phyloP scores from a whole-genome alignment of 2,888 invertebrate species.

The Phlogophora meticulosa region DNA sequence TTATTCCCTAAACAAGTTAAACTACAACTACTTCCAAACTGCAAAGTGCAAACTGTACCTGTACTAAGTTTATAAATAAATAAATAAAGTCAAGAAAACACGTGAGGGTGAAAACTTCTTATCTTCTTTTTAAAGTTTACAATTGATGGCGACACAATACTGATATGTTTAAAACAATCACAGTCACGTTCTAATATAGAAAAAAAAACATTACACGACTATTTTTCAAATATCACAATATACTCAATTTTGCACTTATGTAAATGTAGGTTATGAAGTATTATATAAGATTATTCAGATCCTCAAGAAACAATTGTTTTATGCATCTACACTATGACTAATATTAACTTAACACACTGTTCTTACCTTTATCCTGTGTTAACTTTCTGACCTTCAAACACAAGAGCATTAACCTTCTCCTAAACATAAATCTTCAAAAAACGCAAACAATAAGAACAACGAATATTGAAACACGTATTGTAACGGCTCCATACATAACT shows the following conservation, averaged over 20 bases:
- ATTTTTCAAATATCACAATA: no score
- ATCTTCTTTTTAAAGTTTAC: slow-evolving; percentile 3
- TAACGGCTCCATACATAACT: slow-evolving; percentile 31
- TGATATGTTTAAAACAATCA: no score
- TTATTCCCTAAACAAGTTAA: slow-evolving; percentile 55
- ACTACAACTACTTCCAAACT: slow-evolving; percentile 31
- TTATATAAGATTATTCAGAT: no score
- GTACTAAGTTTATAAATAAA: slow-evolving; percentile 44
- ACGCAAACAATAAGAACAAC: slow-evolving; percentile 8
- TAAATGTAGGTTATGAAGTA: no score
- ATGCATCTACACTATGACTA: no score
- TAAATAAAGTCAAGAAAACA: slow-evolving; percentile 32
- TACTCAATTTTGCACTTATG: no score
- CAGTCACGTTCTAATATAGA: no score
- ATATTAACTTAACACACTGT: no score
- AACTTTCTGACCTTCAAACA: not conserved
- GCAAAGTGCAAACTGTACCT: slow-evolving; percentile 38
- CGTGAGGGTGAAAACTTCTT: slow-evolving; percentile 21
- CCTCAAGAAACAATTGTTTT: no score
- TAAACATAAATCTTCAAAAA: not conserved
- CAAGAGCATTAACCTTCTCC: not conserved
- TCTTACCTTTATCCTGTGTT: not conserved
- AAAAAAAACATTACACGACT: no score
- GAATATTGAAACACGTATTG: slow-evolving; percentile 20
- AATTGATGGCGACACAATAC: not conserved